phyloP scores from a whole-genome alignment of 2,797 vertebrate genomes.

The Enteromius mattozi region DNA sequence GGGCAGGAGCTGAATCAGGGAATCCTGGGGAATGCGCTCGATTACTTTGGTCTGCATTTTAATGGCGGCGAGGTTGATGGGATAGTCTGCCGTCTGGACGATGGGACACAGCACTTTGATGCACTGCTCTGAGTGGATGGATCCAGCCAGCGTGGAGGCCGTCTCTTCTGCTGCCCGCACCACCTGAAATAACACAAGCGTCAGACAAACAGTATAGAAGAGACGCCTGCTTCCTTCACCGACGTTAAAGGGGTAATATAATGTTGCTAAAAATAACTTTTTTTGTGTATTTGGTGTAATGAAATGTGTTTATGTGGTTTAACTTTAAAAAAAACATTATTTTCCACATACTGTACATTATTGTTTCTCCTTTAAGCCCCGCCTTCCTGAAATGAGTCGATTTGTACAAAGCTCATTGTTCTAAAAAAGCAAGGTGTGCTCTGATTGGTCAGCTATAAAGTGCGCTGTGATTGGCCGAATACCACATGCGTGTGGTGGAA shows the following conservation, averaged over 20 bases:
- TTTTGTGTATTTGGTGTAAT: too few species aligned
- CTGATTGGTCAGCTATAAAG: too few species aligned
- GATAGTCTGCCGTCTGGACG: conserved; percentile 93
- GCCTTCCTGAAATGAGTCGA: too few species aligned
- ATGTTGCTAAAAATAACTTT: too few species aligned
- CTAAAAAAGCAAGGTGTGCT: too few species aligned
- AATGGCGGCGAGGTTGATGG: conserved; percentile 92
- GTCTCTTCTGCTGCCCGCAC: conserved; percentile 92
- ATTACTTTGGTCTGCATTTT: conserved; percentile 95
- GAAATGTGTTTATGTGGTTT: too few species aligned
- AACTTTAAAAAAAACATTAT: too few species aligned
- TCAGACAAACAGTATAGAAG: background rate
- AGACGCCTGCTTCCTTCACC: background rate
- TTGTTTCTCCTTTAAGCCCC: too few species aligned
- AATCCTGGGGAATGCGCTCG: conserved; percentile 87
- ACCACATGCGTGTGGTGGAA: too few species aligned
- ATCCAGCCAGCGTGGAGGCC: conserved; percentile 85
- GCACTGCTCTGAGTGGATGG: conserved; percentile 91
- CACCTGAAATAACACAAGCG: conserved; percentile 76
- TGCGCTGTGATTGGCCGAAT: too few species aligned
- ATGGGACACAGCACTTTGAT: conserved; percentile 95
- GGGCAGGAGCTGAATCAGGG: conserved; percentile 84
- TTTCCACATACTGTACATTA: too few species aligned
- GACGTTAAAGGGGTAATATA: background rate
- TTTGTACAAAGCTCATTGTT: too few species aligned